Evolutionary conservation across 2,113 vertebrate species (phyloP), one percentile per base, ranked within the genome.

Genomic region (Sorex araneus): DNA sequence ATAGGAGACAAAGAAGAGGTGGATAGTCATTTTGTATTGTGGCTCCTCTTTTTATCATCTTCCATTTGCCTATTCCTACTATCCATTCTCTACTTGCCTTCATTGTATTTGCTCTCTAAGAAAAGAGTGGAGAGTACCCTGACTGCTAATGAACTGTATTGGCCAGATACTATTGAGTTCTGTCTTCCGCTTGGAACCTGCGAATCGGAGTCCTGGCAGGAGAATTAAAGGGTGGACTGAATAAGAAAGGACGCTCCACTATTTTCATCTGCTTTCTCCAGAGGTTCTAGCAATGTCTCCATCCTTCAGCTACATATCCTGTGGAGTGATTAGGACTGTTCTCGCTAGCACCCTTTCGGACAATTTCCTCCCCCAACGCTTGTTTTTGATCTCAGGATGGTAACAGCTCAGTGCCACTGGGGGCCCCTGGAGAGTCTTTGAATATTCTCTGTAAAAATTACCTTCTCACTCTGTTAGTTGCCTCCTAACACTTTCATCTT

Each of bases 401-500:
- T 45, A 82, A 66, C 36, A n/a, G 23, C 32, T 84, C 27, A 21
- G 21, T 27, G 67, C 67, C 86, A 3, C 27, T 87, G 76, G 19
- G 19, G 34, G 93, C 40, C 54, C n/a, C 50, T 6, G 13, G 67
- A 47, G 10, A 16, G 23, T 36, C 15, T 25, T n/a, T 71, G 86
- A 27, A 45, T n/a, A 25, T 21, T 7, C 27, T 90, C n/a, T 73
- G 2, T 47, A 45, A 83, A 84, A 40, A 85, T 19, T 25, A n/a
- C 28, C 71, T 77, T 89, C 16, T 8, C 30, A 36, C 8, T 79
- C 79, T 77, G 12, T 54, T 64, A 47, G 54, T 7, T 73, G 71
- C 57, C 36, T 87, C 36, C 66, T 92, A 43, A 15, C 25, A 70
- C 30, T 79, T 87, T 40, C 32, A 67, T 36, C 74, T 91, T 87